Conservation (phyloP, 35 echinoderm and acorn worm genomes). For the Heliocidaris erythrogramma region DNA sequence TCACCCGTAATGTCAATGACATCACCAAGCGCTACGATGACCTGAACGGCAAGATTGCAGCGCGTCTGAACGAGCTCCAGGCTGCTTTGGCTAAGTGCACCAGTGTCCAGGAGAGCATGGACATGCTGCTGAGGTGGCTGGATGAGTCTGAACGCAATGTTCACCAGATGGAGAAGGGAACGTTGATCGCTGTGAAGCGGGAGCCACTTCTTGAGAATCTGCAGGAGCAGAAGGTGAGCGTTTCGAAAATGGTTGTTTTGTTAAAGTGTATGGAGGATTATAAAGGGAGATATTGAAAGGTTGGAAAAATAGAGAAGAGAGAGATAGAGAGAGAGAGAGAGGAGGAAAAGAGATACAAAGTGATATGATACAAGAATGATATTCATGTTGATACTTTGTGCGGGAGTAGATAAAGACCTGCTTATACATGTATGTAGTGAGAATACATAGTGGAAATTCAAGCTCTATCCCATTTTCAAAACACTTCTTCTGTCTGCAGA, state of each 20-base stretch:
- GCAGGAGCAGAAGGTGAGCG: constrained; percentile 86
- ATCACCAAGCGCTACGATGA: constrained; percentile 71
- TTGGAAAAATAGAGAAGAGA: background rate
- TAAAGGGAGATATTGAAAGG: background rate
- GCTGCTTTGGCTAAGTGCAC: constrained; percentile 74
- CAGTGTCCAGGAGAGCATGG: constrained; percentile 81
- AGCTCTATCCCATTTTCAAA: too few species aligned
- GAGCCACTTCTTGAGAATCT: constrained; percentile 88
- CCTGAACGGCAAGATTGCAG: constrained; percentile 70
- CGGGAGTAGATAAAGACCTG: too few species aligned
- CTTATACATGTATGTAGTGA: too few species aligned
- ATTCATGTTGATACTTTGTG: too few species aligned
- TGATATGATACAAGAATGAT: too few species aligned
- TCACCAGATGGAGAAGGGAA: constrained; percentile 95
- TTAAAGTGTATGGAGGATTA: background rate
- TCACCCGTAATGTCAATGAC: constrained; percentile 65
- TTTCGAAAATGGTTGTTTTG: background rate
- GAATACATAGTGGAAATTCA: too few species aligned
- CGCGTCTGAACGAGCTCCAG: constrained; percentile 74
- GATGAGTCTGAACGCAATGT: constrained; percentile 85
- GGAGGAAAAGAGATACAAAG: background rate
- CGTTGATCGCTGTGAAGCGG: constrained; percentile 73
- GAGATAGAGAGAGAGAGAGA: background rate
- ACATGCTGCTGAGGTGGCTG: constrained; percentile 87
- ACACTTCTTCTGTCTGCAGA: too few species aligned